Evolutionary conservation across 2,888 invertebrate genomes (phyloP), one percentile per base, ranked within the genome.

Genomic region (Aphelenchoides bicaudatus): DNA sequence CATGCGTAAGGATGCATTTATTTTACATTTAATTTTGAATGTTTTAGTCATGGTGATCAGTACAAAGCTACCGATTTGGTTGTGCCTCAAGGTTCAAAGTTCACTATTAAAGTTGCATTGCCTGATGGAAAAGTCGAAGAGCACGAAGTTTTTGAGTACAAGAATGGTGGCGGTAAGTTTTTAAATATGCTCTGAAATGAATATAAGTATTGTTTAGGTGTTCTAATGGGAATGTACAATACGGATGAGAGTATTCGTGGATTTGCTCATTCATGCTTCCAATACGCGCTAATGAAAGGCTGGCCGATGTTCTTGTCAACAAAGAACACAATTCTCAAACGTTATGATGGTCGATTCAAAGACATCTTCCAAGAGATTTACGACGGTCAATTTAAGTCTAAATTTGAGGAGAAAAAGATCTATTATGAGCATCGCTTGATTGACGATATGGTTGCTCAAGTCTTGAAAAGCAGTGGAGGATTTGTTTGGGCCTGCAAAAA

Each of bases 401-500:
- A 88, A 71, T 98, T 83, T 80, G 93, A 94, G 80, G 87, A 87
- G 0, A 86, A 86, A 62, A 87, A 87, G 3, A 88, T 96, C 73
- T 94, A 93, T 92, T 98, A 98, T 79, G 96, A 98, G 81, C 96
- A 98, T 81, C 86, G 96, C 62, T 84, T 98, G 54, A 98, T 98
- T 78, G 96, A 98, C 80, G 96, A 98, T 78, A 96, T 96, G 96
- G 67, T 66, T 8, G 66, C 65, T 30, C 65, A 65, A 61, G 67
- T 59, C 21, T 56, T 65, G 67, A 65, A 68, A 30, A 57, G 58
- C 38, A 56, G 68, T 21, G 98, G 98, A 68, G 96, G 96, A 39
- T 98, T 96, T 81, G 93, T 98, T 0, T 98, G 96, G 96, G 93
- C 96, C 6, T 98, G 96, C 82, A 98, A 98, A 81, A 98, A 98